Evolutionary conservation across 2,113 vertebrate species (phyloP).

Genomic region (Thamnophis sirtalis): DNA sequence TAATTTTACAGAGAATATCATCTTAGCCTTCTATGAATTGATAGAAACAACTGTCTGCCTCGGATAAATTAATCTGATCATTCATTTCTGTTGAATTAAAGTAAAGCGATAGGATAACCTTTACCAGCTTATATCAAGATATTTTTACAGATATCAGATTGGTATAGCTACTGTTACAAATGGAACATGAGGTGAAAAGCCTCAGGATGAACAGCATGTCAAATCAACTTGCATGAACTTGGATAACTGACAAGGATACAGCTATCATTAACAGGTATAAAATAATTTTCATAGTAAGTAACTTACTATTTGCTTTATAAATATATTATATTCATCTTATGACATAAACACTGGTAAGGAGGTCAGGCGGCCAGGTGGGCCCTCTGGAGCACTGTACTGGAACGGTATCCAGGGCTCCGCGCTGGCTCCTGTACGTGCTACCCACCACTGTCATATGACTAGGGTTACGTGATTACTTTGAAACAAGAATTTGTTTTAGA

Average conservation of each 20-base stretch:
- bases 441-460: no score
- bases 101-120: background rate
- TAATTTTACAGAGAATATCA: background rate
- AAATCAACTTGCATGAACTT: background rate
- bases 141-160: background rate
- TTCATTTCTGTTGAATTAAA: background rate
- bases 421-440: no score
- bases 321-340: background rate
- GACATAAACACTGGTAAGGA: no score
- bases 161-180: background rate
- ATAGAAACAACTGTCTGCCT: background rate
- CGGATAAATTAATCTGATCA: background rate
- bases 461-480: background rate
- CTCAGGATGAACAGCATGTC: background rate
- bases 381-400: no score
- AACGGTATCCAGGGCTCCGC: no score
- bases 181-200: background rate
- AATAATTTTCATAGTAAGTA: background rate
- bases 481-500: background rate
- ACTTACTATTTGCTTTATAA: background rate
- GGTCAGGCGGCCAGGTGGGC: no score
- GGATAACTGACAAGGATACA: background rate
- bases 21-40: background rate
- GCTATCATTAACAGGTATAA: background rate
- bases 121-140: background rate